Evolutionary conservation across 23 tunicate species (phyloP).

Genomic region (Phallusia fumigata): DNA sequence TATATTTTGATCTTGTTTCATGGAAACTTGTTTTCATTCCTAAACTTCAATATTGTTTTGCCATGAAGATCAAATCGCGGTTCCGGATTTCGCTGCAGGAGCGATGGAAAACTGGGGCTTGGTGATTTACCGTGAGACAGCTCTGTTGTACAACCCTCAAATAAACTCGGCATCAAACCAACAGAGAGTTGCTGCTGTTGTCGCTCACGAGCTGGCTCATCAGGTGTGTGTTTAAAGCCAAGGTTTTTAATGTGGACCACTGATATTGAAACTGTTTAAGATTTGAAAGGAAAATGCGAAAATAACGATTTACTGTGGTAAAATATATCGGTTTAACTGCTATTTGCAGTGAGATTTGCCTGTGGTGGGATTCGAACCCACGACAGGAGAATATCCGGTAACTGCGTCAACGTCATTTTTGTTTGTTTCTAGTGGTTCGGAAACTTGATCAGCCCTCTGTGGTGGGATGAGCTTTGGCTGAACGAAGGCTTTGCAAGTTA

Average conservation of each 20-base stretch:
- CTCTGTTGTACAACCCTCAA: conserved; percentile 39
- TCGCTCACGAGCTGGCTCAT: conserved; percentile 67
- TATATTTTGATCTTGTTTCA: too few relatives aligned
- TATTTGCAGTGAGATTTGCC: too few relatives aligned
- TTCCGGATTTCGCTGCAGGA: conserved; percentile 69
- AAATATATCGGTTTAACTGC: too few relatives aligned
- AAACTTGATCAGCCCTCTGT: conserved; percentile 53
- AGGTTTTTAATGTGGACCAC: not conserved
- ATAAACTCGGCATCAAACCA: conserved; percentile 52
- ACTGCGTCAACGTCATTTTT: too few relatives aligned
- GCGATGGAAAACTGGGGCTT: conserved; percentile 90
- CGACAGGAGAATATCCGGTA: too few relatives aligned
- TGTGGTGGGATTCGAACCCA: too few relatives aligned
- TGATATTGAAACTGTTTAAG: too few relatives aligned
- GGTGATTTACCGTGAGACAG: conserved; percentile 61
- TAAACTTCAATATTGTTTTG: too few relatives aligned
- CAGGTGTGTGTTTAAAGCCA: conserved; percentile 28
- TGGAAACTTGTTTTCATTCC: too few relatives aligned
- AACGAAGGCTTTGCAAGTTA: conserved; percentile 83
- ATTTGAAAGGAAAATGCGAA: too few relatives aligned
- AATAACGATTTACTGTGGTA: too few relatives aligned
- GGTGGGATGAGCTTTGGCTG: conserved; percentile 92
- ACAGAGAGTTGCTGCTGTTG: conserved; percentile 39
- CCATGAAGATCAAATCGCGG: conserved; percentile 57
- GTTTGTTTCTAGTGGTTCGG: conserved; percentile 73